A percentile compares a stretch with the other conserved stretches of the same genome.
Evolutionary conservation across 2,888 invertebrate genomes (phyloP).

Genomic region (Cataglyphis albicans): DNA sequence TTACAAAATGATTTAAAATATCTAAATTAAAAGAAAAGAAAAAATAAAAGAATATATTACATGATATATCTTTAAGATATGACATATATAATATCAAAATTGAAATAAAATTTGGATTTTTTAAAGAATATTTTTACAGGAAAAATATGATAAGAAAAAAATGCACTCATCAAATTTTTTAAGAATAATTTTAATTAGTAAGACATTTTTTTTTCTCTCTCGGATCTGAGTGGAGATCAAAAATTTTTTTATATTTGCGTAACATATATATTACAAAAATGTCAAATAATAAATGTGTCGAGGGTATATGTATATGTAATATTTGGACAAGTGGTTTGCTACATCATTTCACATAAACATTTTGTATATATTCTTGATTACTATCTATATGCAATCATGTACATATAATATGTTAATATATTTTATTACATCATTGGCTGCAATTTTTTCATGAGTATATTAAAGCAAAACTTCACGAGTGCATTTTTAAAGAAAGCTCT

Average conservation of each 20-base stretch:
- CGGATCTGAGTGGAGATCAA: not conserved
- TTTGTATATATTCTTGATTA: not conserved
- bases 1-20: not conserved
- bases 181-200: not conserved
- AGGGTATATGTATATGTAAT: not conserved
- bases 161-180: no score
- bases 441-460: constrained; percentile 11
- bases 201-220: no score
- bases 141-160: no score
- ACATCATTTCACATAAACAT: not conserved
- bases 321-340: not conserved
- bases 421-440: not conserved
- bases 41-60: not conserved
- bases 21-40: not conserved
- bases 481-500: not conserved
- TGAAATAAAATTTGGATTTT: not conserved
- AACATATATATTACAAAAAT: not conserved
- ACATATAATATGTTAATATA: not conserved
- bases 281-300: not conserved
- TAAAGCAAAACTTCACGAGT: not conserved
- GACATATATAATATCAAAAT: not conserved
- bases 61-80: not conserved
- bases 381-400: not conserved
- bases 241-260: not conserved
- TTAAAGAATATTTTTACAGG: not conserved